phyloP scores from a whole-genome alignment of 2,113 vertebrate genomes.

The Trachemys scripta region DNA sequence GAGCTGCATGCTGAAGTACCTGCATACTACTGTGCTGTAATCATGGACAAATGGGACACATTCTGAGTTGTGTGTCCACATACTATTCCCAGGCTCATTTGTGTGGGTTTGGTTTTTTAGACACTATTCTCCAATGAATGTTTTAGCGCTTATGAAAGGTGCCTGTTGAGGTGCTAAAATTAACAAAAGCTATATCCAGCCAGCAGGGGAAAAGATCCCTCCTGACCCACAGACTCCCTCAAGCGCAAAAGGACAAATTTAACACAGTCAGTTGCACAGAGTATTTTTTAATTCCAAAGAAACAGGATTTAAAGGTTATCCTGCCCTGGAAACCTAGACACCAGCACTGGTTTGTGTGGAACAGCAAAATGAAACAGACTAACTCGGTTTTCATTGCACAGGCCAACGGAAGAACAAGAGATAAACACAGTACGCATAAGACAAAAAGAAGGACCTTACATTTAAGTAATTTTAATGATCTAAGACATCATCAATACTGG shows the following conservation, averaged over 20 bases:
- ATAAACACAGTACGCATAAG: not conserved
- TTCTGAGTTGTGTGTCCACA: not conserved
- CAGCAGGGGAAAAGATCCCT: constrained; percentile 8
- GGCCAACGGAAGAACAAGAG: constrained; percentile 23
- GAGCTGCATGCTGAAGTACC: not conserved
- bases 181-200: not conserved
- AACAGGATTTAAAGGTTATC: not conserved
- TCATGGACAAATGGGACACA: rapidly evolving
- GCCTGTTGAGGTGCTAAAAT: not conserved
- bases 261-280: not conserved
- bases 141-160: not conserved
- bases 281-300: not conserved
- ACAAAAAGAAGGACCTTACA: not conserved
- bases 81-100: not conserved
- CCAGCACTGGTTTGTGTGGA: not conserved
- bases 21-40: not conserved
- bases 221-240: not conserved
- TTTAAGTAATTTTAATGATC: constrained; percentile 18
- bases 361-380: not conserved
- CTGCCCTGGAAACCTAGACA: constrained; percentile 4
- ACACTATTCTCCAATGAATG: not conserved
- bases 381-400: not conserved
- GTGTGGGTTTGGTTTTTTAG: rapidly evolving
- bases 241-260: not conserved
- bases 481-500: constrained; percentile 4